Conservation (phyloP, 1,140 invertebrate species). For the Tyrophagus putrescentiae region DNA sequence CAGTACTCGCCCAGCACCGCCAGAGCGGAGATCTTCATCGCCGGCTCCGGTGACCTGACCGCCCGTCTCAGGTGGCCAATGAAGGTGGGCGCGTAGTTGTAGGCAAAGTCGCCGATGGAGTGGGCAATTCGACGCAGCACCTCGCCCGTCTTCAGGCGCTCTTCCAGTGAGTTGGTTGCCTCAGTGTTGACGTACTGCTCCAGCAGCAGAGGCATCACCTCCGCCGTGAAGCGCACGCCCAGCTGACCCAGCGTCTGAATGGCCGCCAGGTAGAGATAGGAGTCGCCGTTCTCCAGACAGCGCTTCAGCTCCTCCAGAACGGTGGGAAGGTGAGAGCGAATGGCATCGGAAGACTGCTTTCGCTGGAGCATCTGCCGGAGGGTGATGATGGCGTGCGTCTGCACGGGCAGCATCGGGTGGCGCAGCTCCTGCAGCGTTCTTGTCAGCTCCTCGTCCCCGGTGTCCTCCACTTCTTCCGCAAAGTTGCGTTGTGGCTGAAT, state of each 20-base stretch:
- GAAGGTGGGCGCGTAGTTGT: slow-evolving; percentile 50
- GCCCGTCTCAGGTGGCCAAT: slow-evolving; percentile 55
- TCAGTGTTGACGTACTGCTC: slow-evolving; percentile 40
- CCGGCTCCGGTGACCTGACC: slow-evolving; percentile 47
- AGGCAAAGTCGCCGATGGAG: slow-evolving; percentile 51
- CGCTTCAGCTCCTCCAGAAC: slow-evolving; percentile 46
- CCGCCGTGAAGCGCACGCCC: slow-evolving; percentile 46
- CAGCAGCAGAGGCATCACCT: slow-evolving; percentile 48
- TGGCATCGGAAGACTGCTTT: slow-evolving; percentile 46
- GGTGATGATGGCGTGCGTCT: slow-evolving; percentile 58
- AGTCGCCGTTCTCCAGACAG: slow-evolving; percentile 59
- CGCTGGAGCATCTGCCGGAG: slow-evolving; percentile 53
- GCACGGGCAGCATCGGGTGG: slow-evolving; percentile 56
- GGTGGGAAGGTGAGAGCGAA: slow-evolving; percentile 49
- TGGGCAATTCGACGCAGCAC: slow-evolving; percentile 55
- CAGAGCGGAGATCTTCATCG: slow-evolving; percentile 59
- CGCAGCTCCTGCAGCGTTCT: slow-evolving; percentile 47
- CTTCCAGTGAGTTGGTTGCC: slow-evolving; percentile 34
- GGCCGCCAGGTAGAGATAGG: slow-evolving; percentile 63
- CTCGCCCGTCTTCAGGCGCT: slow-evolving; percentile 65
- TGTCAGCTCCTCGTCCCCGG: slow-evolving; percentile 22
- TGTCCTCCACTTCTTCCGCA: background rate
- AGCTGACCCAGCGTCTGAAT: slow-evolving; percentile 56
- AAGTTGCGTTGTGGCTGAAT: background rate
- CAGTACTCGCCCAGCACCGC: slow-evolving; percentile 73